Evolutionary conservation across 1,140 invertebrate species (phyloP).

Genomic region (Leptinotarsa undecemlineata): DNA sequence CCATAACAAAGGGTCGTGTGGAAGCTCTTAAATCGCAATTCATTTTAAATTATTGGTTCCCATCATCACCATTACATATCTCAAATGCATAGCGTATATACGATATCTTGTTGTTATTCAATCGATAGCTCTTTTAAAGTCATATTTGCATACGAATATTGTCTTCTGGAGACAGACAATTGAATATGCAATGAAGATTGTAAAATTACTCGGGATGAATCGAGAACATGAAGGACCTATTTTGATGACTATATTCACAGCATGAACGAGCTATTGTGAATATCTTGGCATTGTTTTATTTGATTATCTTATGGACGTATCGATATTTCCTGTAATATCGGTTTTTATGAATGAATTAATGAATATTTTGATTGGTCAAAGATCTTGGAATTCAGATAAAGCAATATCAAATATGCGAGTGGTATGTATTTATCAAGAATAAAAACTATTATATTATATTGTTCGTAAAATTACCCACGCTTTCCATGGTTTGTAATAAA

Average conservation of each 20-base stretch:
- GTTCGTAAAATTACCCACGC: neutral
- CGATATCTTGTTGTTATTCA: neutral
- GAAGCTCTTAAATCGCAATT: no score
- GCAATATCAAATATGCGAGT: neutral
- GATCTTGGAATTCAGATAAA: neutral
- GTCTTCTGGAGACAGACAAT: neutral
- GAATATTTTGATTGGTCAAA: neutral
- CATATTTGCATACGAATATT: conserved; percentile 1
- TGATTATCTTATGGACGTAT: no score
- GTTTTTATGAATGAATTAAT: neutral
- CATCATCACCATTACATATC: no score
- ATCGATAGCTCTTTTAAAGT: neutral
- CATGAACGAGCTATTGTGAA: neutral
- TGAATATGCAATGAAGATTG: neutral
- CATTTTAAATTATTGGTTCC: no score
- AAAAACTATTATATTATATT: neutral
- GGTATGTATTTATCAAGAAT: neutral
- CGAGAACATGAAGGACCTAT: neutral
- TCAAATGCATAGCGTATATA: no score
- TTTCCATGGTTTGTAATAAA: neutral
- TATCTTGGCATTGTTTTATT: no score
- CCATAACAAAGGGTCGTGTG: no score
- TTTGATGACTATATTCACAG: neutral
- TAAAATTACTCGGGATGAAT: neutral
- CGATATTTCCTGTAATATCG: neutral